Conservation (phyloP, 92 coral and sea anemone species). For the Parazoanthus atlanticus region DNA sequence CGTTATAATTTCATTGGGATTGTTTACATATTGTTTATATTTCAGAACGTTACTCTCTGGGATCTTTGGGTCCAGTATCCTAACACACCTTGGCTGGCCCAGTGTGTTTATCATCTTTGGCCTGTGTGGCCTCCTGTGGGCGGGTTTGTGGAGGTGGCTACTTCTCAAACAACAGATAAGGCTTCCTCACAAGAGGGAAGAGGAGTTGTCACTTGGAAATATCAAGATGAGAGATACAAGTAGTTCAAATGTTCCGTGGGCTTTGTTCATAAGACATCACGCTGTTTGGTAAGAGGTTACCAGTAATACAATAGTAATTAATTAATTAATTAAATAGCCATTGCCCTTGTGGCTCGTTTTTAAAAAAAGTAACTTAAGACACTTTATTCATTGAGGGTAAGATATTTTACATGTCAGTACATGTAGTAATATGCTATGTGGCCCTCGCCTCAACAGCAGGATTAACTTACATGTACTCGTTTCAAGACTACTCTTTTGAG, state of each 20-base stretch:
- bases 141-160: conserved; percentile 69
- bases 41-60: conserved; percentile 82
- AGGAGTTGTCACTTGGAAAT: conserved; percentile 64
- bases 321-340: no score
- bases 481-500: no score
- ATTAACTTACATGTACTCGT: no score
- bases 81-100: conserved; percentile 82
- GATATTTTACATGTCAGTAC: no score
- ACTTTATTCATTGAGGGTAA: no score
- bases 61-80: conserved; percentile 88
- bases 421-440: no score
- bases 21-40: not conserved
- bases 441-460: no score
- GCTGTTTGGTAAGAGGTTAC: conserved; percentile 85
- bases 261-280: conserved; percentile 70
- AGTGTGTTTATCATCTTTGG: conserved; percentile 87
- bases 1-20: no score
- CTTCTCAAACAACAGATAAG: conserved; percentile 48
- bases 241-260: conserved; percentile 74
- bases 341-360: no score
- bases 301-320: no score
- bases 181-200: conserved; percentile 15
- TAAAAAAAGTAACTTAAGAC: no score
- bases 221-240: conserved; percentile 64
- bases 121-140: conserved; percentile 79